Conservation (phyloP, 2,888 invertebrate species). For the Lasioglossum lativentre region DNA sequence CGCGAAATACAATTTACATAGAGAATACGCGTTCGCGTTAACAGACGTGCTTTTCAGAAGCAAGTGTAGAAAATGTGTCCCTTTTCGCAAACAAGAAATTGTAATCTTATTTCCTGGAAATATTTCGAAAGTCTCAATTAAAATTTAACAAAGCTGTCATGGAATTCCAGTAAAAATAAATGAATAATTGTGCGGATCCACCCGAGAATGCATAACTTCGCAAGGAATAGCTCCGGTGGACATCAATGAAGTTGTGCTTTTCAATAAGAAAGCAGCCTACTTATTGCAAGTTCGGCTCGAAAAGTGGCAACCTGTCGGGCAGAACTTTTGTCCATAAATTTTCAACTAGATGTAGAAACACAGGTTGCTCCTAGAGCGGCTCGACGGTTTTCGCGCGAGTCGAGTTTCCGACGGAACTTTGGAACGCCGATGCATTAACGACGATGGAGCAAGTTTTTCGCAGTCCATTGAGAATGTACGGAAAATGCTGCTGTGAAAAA, state of each 20-base stretch:
- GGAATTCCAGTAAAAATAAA: neutral
- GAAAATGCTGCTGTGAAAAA: conserved; percentile 23
- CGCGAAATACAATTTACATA: too few relatives aligned
- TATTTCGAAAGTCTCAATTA: neutral
- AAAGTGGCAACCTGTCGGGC: neutral
- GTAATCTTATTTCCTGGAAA: neutral
- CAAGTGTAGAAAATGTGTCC: too few relatives aligned
- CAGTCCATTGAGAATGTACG: conserved; percentile 22
- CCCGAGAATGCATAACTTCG: neutral
- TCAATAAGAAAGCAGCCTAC: conserved; percentile 4
- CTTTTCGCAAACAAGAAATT: too few relatives aligned
- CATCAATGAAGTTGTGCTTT: neutral
- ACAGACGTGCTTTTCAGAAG: too few relatives aligned
- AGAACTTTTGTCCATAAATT: conserved; percentile 49
- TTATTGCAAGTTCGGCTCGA: conserved; percentile 1
- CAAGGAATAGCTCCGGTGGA: neutral
- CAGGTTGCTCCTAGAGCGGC: neutral
- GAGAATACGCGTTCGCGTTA: too few relatives aligned
- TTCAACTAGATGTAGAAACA: conserved; percentile 23
- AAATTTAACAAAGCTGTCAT: neutral
- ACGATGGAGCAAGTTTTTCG: conserved; percentile 23
- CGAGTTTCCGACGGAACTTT: conserved; percentile 35
- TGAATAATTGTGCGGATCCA: neutral
- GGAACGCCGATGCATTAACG: conserved; percentile 36
- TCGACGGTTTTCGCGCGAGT: neutral